These are phyloP conservation scores for Antheraea pernyi DNA, from an alignment of 1,140 invertebrate genomes.

Conservation along the genomic window DNA sequence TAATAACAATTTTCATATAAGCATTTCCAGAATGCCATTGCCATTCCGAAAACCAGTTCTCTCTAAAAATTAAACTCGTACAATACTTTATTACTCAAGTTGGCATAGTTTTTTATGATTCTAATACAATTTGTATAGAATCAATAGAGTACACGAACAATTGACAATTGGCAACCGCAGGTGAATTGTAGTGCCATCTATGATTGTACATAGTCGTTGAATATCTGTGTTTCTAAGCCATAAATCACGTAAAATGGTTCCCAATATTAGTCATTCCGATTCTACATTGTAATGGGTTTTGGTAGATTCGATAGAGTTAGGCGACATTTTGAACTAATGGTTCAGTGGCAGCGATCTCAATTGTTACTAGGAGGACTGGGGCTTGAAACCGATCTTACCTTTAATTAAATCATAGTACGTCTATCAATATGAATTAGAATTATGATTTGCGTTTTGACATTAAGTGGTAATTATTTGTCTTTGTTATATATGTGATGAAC, in stretches of 20 bases:
- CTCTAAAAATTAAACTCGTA: too few species aligned
- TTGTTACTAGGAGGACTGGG: background rate
- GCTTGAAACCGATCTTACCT: background rate
- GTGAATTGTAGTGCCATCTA: background rate
- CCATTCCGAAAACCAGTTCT: too few species aligned
- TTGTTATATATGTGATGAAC: too few species aligned
- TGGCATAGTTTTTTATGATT: too few species aligned
- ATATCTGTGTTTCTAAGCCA: constrained; percentile 17
- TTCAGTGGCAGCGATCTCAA: background rate
- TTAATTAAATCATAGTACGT: background rate
- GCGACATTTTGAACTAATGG: background rate
- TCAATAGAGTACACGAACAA: too few species aligned
- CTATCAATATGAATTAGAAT: too few species aligned
- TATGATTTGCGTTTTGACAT: too few species aligned
- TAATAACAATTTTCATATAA: too few species aligned
- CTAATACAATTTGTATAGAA: too few species aligned
- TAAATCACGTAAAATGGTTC: constrained; percentile 53
- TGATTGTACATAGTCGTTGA: background rate
- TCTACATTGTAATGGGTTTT: constrained; percentile 1
- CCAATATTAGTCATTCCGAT: constrained; percentile 48
- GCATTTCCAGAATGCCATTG: too few species aligned
- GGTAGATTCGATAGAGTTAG: background rate
- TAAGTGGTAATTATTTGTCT: too few species aligned
- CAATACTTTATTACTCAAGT: too few species aligned
- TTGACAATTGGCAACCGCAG: background rate